These are phyloP conservation scores for Neoniphon sammara DNA, from an alignment of 2,797 vertebrate species.

Conservation along the genomic window DNA sequence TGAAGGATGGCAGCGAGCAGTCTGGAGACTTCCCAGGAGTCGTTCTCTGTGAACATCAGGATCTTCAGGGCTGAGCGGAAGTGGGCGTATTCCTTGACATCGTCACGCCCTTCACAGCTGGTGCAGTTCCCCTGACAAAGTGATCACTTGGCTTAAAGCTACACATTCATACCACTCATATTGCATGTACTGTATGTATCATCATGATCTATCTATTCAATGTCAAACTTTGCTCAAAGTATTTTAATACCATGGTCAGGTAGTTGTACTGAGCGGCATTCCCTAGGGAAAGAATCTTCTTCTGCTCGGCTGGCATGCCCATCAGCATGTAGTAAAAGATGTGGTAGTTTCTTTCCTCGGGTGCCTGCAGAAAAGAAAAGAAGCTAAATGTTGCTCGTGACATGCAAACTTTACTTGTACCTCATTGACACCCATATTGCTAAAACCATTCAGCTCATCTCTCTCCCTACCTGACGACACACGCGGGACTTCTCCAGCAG, in stretches of 20 bases:
- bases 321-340: constrained; percentile 97
- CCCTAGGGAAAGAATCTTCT: constrained; percentile 89
- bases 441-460: neutral
- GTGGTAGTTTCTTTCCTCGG: constrained; percentile 95
- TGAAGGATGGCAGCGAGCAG: constrained; percentile 94
- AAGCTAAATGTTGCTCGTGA: neutral
- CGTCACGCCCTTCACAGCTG: constrained; percentile 89
- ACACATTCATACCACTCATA: neutral
- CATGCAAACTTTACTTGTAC: neutral
- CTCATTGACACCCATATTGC: neutral
- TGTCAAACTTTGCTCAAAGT: neutral
- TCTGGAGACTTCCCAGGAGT: constrained; percentile 92
- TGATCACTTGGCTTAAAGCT: neutral
- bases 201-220: neutral
- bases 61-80: constrained; percentile 95
- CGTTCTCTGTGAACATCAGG: constrained; percentile 91
- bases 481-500: constrained; percentile 97
- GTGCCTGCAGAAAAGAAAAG: constrained; percentile 81
- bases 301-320: constrained; percentile 93
- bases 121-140: constrained; percentile 88
- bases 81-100: constrained; percentile 89
- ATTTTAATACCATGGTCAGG: constrained; percentile 84
- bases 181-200: neutral
- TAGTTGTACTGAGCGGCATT: constrained; percentile 90
- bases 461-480: constrained; percentile 90